Conservation (phyloP, 2,888 invertebrate genomes). For the Synanthedon andrenaeformis region DNA sequence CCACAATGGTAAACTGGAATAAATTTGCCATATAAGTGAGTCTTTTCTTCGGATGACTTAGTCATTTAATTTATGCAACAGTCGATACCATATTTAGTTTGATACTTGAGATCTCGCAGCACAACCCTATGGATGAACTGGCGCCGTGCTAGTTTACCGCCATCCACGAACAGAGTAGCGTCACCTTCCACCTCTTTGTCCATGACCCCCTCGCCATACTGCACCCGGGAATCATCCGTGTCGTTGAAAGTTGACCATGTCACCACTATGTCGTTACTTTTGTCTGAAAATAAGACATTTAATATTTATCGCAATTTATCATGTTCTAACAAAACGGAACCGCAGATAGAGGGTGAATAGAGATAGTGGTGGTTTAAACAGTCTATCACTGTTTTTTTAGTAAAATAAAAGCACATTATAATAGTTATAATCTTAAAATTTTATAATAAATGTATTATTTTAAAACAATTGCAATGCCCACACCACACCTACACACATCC, state of each 20-base stretch:
- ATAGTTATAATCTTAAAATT: too few species aligned
- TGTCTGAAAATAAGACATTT: conserved; percentile 52
- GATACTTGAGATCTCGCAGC: conserved; percentile 71
- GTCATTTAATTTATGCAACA: too few species aligned
- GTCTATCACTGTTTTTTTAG: too few species aligned
- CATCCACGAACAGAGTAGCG: conserved; percentile 78
- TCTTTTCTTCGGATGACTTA: conserved; percentile 47
- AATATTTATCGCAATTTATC: conserved; percentile 5
- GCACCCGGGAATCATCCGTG: conserved; percentile 76
- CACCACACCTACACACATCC: too few species aligned
- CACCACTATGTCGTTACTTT: conserved; percentile 76
- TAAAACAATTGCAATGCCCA: too few species aligned
- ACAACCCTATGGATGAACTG: conserved; percentile 85
- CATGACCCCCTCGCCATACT: conserved; percentile 78
- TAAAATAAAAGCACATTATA: too few species aligned
- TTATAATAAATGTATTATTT: too few species aligned
- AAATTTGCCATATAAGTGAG: conserved; percentile 29
- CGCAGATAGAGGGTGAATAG: too few species aligned
- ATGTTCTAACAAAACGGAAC: not conserved
- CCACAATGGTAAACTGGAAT: conserved; percentile 83
- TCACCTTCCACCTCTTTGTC: conserved; percentile 67
- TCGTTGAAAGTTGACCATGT: conserved; percentile 86
- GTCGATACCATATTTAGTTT: conserved; percentile 71
- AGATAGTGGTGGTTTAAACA: too few species aligned
- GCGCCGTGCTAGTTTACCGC: conserved; percentile 71